A percentile compares a stretch with the other conserved stretches of the same genome.
These are phyloP conservation scores for Elmis aenea DNA, from an alignment of 2,888 invertebrate genomes.

Conservation along the genomic window DNA sequence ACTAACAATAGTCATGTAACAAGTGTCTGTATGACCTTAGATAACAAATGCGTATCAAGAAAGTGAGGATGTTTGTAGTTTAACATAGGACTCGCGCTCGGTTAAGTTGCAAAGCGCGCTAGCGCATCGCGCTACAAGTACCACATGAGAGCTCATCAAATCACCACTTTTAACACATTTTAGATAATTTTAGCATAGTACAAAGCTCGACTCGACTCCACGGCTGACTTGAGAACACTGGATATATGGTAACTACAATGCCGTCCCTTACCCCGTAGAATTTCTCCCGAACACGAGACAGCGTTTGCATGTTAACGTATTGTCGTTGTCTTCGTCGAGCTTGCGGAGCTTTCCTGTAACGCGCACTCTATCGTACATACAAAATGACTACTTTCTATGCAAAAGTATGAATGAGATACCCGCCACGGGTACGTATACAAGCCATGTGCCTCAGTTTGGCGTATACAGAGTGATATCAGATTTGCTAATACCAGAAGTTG, in stretches of 20 bases:
- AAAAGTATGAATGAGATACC: conserved; percentile 58
- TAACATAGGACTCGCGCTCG: no score
- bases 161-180: conserved; percentile 18
- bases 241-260: conserved; percentile 49
- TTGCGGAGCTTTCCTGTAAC: conserved; percentile 28
- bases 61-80: no score
- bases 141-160: conserved; percentile 10
- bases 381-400: conserved; percentile 56
- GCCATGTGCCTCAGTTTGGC: conserved; percentile 39
- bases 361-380: conserved; percentile 45
- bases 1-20: no score
- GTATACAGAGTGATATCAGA: conserved; percentile 30
- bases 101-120: no score
- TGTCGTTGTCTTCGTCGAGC: conserved; percentile 39
- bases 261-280: conserved; percentile 43
- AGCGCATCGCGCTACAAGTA: conserved; percentile 14
- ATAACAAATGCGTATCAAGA: no score
- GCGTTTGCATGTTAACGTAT: conserved; percentile 49
- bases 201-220: conserved; percentile 41
- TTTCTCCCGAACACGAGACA: conserved; percentile 49
- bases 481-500: no score
- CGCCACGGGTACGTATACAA: conserved; percentile 42
- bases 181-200: conserved; percentile 16
- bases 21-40: conserved; percentile 1
- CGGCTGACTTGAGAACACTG: conserved; percentile 50